Percentiles rank a stretch among this genome's conserved stretches.
These are phyloP conservation scores for Ferdinandea cuprea DNA, from an alignment of 2,888 invertebrate species.

Conservation along the genomic window DNA sequence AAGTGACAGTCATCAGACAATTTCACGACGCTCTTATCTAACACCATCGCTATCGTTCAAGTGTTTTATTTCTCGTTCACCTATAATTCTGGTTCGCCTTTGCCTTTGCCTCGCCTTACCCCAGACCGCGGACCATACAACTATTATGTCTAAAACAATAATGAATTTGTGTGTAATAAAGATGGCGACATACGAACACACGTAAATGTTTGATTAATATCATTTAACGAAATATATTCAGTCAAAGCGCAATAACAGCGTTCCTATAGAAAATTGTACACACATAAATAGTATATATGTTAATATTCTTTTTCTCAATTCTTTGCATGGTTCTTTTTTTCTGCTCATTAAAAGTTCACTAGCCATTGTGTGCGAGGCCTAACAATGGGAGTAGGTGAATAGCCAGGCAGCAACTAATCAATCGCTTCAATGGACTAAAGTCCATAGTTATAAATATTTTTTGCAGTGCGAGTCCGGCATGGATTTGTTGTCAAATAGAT, in stretches of 20 bases:
- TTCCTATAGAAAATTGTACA: no score
- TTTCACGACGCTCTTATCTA: conserved; percentile 8
- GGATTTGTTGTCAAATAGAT: conserved; percentile 14
- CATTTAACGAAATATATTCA: neutral
- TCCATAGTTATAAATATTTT: neutral
- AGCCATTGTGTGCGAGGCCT: conserved; percentile 11
- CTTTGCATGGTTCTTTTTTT: neutral
- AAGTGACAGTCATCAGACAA: conserved; percentile 1
- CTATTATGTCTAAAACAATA: neutral
- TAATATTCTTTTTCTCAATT: no score
- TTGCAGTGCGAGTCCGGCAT: conserved; percentile 7
- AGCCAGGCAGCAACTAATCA: conserved; percentile 17
- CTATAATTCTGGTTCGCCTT: neutral
- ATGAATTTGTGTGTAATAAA: conserved; percentile 17
- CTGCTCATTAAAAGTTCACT: conserved; percentile 5
- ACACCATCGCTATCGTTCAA: neutral
- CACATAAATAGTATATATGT: no score
- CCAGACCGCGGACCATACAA: neutral
- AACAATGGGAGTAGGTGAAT: conserved; percentile 10
- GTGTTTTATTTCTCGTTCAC: neutral
- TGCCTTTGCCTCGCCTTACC: neutral
- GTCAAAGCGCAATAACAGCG: neutral
- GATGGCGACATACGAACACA: neutral
- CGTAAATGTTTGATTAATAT: conserved; percentile 16
- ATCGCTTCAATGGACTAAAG: conserved; percentile 22